phyloP scores from a whole-genome alignment of 1,140 invertebrate species.

The Aphis gossypii region DNA sequence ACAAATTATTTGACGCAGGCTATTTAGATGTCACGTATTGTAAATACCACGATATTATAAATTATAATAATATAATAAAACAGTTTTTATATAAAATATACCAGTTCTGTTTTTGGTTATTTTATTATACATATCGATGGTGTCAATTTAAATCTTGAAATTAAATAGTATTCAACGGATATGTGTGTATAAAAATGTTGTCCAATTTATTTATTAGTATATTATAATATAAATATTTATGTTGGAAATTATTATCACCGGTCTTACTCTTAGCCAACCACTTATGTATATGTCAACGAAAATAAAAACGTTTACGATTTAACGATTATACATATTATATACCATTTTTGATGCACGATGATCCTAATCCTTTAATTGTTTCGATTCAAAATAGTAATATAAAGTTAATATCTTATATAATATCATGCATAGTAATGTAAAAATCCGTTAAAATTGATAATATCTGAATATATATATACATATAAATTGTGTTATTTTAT shows the following conservation, averaged over 20 bases:
- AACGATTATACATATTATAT: background rate
- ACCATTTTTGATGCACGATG: background rate
- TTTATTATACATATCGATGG: background rate
- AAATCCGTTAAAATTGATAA: background rate
- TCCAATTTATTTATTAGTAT: constrained; percentile 3
- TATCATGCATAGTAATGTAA: background rate
- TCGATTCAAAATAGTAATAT: background rate
- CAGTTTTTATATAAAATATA: background rate
- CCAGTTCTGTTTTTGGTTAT: background rate
- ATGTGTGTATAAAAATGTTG: background rate
- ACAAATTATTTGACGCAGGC: background rate
- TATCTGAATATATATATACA: background rate
- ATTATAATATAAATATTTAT: background rate
- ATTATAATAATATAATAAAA: background rate
- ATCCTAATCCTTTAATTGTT: constrained; percentile 18
- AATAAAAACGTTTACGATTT: background rate
- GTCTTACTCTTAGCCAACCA: background rate
- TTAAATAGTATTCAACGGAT: background rate
- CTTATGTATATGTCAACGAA: background rate
- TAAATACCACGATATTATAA: background rate
- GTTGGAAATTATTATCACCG: background rate
- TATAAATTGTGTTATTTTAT: background rate
- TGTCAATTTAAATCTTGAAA: background rate
- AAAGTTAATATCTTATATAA: background rate
- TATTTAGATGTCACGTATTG: too few species aligned